These are phyloP conservation scores for Pardalotus punctatus DNA, from an alignment of 2,113 vertebrate genomes.

Conservation along the genomic window DNA sequence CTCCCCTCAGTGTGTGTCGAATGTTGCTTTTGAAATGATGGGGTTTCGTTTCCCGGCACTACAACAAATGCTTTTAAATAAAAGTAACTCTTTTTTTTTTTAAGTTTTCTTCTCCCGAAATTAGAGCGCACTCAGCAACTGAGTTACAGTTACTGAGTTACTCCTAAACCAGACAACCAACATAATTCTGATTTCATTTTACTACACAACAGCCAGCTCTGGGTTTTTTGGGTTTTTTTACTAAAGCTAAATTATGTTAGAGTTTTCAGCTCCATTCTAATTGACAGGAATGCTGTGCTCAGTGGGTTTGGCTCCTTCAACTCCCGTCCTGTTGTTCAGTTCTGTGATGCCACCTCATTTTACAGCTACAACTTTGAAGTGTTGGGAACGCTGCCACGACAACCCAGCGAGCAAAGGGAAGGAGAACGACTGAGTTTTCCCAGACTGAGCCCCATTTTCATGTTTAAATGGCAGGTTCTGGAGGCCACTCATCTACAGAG, in stretches of 20 bases:
- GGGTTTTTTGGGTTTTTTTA: neutral
- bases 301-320: neutral
- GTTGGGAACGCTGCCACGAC: neutral
- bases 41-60: neutral
- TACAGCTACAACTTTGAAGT: neutral
- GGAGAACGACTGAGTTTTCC: neutral
- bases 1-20: neutral
- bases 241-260: neutral
- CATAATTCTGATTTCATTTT: neutral
- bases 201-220: neutral
- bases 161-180: neutral
- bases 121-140: neutral
- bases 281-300: neutral
- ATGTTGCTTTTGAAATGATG: neutral
- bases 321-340: neutral
- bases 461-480: neutral
- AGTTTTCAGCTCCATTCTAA: neutral
- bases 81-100: neutral
- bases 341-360: neutral
- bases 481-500: neutral
- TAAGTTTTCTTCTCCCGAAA: neutral
- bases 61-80: neutral
- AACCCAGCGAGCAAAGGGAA: neutral
- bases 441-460: neutral
- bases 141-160: neutral